A percentile compares a stretch with the other conserved stretches of the same genome.
Conservation (phyloP, 2,797 vertebrate species). For the Oceanodroma leucorhoa region DNA sequence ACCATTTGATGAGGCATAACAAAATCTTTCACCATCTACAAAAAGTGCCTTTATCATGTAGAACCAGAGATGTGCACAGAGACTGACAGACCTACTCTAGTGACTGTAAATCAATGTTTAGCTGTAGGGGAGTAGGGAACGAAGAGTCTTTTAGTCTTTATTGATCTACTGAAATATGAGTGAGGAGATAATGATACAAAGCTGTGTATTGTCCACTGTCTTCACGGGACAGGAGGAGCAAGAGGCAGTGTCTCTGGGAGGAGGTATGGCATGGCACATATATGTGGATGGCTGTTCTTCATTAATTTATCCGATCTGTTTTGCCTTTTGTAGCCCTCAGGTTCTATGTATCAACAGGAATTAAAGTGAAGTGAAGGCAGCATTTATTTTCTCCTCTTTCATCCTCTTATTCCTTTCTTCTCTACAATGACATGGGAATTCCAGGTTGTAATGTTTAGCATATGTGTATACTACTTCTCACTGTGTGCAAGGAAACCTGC, state of each 20-base stretch:
- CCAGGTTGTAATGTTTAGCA: neutral
- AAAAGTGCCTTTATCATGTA: neutral
- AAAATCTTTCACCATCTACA: neutral
- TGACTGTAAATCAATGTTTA: neutral
- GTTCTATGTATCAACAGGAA: neutral
- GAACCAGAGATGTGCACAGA: neutral
- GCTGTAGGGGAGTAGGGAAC: neutral
- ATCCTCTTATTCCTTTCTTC: neutral
- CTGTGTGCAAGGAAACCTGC: neutral
- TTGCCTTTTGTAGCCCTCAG: neutral
- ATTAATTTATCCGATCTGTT: neutral
- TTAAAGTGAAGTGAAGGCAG: neutral
- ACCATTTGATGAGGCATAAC: neutral
- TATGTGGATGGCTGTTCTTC: neutral
- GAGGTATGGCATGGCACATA: accelerated
- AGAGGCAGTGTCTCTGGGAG: neutral
- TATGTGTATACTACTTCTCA: accelerated
- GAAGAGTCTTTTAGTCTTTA: neutral
- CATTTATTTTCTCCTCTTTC: neutral
- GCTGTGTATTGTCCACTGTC: neutral
- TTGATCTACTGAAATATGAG: neutral
- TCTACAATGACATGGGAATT: neutral
- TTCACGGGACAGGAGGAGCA: accelerated
- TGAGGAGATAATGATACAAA: neutral
- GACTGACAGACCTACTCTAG: neutral